Base-by-base conservation (phyloP, 2,113 vertebrate species). In the Neodontobutis hainanensis region DNA sequence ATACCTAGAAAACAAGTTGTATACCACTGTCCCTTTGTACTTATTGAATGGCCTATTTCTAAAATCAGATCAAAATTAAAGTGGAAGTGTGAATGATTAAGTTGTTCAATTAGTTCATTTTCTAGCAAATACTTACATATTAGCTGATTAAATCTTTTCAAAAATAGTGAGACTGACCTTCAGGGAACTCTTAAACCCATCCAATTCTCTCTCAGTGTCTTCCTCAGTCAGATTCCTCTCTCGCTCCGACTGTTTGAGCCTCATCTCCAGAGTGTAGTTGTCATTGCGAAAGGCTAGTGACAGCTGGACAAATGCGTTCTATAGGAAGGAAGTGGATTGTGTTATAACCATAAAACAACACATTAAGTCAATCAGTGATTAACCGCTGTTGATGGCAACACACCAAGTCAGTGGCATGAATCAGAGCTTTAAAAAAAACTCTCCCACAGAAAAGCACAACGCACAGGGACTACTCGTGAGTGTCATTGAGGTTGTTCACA, bases 281-380 rank as follows among this genome's bases (percentile, higher is more conserved):
- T 99, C 97, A 70, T 99, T 99, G 84, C 96, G 96, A 92, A 95
- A 99, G n/a, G 97, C 97, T 91, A 99, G 92, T 61, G 97, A 98
- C 77, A 99, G 95, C 85, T 98, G 97, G 68, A 99, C 90, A 82
- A 99, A 99, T 12, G 97, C 96, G 62, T 96, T 99, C 97, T 99
- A 92, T 82, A 61, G 77, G 88, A 69, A 90, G 84, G 76, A 82
- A 73, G 59, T 65, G 4, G 38, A 55, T 47, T 8, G 10, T 65
- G 61, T 77, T 80, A 49, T 49, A 61, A 76, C 34, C 68, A 68
- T 44, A 32, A 14, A 65, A 53, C 14, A 27, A 32, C 35, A 71
- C 53, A 73, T 65, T 36, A 65, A 59, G 52, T 62, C 60, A 62
- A 74, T 53, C 9, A 45, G 10, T 44, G 8, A 67, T 27, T 12